Evolutionary conservation across 2,113 vertebrate species (phyloP).

Genomic region (Pristiophorus japonicus): DNA sequence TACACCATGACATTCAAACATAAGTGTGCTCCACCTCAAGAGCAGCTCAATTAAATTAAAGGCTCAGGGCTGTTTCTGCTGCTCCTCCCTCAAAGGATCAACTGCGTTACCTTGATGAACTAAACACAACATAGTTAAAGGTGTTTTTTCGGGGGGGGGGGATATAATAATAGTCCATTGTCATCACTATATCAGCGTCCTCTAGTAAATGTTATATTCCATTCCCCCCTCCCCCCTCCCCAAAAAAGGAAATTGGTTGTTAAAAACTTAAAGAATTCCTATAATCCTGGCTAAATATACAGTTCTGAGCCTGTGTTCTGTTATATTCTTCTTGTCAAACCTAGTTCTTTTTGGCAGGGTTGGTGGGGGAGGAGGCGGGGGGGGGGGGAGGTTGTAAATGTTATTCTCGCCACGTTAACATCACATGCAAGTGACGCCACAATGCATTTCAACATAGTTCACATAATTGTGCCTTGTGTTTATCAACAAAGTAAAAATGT

Average conservation of each 20-base stretch:
- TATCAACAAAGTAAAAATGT: neutral
- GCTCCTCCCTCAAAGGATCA: neutral
- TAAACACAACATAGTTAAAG: neutral
- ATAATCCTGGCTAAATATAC: neutral
- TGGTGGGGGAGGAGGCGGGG: neutral
- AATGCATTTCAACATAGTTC: neutral
- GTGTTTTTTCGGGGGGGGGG: neutral
- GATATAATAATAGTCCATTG: neutral
- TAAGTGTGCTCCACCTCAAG: neutral
- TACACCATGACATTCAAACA: neutral
- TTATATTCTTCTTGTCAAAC: neutral
- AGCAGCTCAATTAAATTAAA: neutral
- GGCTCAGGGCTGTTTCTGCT: neutral
- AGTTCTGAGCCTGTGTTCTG: neutral
- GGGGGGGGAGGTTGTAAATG: neutral
- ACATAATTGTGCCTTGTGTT: constrained; percentile 8
- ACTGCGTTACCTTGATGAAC: neutral
- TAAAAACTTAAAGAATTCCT: neutral
- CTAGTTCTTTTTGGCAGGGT: neutral
- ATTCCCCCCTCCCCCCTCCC: neutral
- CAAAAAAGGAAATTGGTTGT: neutral
- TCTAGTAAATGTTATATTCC: neutral
- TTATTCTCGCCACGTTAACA: neutral
- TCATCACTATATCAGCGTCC: neutral
- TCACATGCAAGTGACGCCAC: neutral